These are phyloP conservation scores for Picathartes gymnocephalus DNA, from an alignment of 2,113 vertebrate species.

Conservation along the genomic window DNA sequence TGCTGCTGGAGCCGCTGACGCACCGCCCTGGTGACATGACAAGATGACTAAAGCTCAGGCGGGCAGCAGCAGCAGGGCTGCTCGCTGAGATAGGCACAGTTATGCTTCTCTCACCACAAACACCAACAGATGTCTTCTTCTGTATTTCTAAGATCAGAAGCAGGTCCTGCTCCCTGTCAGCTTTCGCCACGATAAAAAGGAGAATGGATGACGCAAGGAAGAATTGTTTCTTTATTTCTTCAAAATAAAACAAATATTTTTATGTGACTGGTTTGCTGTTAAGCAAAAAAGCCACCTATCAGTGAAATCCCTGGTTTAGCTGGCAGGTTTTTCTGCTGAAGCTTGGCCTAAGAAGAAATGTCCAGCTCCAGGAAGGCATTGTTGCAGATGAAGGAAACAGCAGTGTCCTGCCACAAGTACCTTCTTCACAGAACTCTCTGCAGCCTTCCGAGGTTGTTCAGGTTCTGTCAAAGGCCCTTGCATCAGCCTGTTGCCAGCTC, in stretches of 20 bases:
- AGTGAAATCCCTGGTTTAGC: not conserved
- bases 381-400: not conserved
- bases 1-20: not conserved
- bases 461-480: not conserved
- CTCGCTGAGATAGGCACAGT: not conserved
- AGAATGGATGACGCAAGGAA: not conserved
- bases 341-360: not conserved
- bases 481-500: not conserved
- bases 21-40: not conserved
- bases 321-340: not conserved
- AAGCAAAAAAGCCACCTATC: not conserved
- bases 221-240: not conserved
- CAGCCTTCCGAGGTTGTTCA: accelerated
- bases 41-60: not conserved
- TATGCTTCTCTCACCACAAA: not conserved
- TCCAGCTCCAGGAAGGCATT: not conserved
- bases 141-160: not conserved
- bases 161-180: not conserved
- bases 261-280: not conserved
- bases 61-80: not conserved
- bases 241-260: not conserved
- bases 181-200: not conserved
- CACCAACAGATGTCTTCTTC: not conserved
- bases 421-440: not conserved
- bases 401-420: not conserved